phyloP scores from a whole-genome alignment of 2,888 invertebrate species.

The Liposcelis brunnea region DNA sequence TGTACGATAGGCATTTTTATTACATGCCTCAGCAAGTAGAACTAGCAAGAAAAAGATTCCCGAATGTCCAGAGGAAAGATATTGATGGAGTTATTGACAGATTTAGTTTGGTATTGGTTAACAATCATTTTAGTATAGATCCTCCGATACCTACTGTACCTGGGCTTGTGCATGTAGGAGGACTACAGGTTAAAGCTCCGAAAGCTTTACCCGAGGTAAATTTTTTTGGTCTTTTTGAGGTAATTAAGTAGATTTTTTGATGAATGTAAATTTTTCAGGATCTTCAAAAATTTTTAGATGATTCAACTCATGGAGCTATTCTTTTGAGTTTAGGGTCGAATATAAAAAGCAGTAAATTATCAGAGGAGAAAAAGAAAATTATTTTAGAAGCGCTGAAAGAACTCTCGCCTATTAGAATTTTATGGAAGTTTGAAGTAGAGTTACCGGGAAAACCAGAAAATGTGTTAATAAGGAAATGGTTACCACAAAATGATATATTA shows the following conservation, averaged over 20 bases:
- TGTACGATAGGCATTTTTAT: no score
- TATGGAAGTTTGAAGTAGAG: background rate
- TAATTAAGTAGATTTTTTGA: no score
- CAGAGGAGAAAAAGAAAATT: background rate
- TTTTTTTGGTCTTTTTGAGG: no score
- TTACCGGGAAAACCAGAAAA: conserved; percentile 1
- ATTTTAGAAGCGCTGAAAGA: background rate
- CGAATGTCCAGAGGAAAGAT: no score
- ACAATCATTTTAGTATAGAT: conserved; percentile 22
- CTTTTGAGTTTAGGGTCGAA: background rate
- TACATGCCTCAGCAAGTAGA: no score
- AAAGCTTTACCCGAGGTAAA: background rate
- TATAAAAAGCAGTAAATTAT: background rate
- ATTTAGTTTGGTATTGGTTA: background rate
- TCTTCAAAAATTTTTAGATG: background rate
- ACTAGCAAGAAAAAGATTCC: no score
- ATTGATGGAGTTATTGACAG: no score
- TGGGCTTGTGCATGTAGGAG: conserved; percentile 19
- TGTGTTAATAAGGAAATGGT: background rate
- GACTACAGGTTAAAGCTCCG: conserved; percentile 3
- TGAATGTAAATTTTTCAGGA: conserved; percentile 4
- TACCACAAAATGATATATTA: conserved; percentile 3
- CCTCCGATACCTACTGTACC: background rate
- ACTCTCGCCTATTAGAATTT: background rate
- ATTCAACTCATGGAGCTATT: background rate